Conservation (phyloP, 2,113 vertebrate genomes). For the Hippopotamus amphibius region DNA sequence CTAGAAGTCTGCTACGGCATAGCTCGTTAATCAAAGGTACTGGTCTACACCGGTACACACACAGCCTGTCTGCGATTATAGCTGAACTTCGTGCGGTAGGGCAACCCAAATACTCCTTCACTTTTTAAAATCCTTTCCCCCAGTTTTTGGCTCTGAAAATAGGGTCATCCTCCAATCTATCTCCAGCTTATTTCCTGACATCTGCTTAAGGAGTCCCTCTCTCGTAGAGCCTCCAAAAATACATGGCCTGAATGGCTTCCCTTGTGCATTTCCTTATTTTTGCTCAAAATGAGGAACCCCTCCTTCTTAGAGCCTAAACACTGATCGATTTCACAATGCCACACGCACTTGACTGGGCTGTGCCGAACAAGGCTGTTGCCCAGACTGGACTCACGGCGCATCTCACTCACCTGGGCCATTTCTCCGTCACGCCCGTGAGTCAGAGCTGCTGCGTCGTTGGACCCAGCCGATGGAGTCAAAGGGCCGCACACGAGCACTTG, state of each 20-base stretch:
- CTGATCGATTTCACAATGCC: fast-evolving
- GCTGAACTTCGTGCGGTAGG: not conserved
- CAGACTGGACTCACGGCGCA: not conserved
- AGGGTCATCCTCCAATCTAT: not conserved
- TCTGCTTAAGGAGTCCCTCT: not conserved
- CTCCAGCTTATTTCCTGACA: not conserved
- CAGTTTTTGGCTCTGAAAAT: not conserved
- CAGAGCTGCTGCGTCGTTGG: not conserved
- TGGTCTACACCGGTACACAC: not conserved
- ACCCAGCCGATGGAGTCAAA: not conserved
- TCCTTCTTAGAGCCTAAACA: fast-evolving
- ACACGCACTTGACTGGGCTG: fast-evolving
- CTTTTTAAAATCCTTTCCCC: not conserved
- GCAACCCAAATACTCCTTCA: not conserved
- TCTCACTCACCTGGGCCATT: not conserved
- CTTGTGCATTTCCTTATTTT: not conserved
- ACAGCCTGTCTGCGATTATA: not conserved
- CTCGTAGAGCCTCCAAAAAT: too few relatives aligned
- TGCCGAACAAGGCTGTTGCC: not conserved
- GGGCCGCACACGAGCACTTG: fast-evolving
- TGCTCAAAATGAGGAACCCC: not conserved
- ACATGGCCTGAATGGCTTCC: not conserved
- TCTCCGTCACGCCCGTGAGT: fast-evolving
- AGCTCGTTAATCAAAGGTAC: fast-evolving
- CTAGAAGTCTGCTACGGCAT: fast-evolving